phyloP scores from a whole-genome alignment of 2,888 invertebrate species.

The Digitonthophagus gazella region DNA sequence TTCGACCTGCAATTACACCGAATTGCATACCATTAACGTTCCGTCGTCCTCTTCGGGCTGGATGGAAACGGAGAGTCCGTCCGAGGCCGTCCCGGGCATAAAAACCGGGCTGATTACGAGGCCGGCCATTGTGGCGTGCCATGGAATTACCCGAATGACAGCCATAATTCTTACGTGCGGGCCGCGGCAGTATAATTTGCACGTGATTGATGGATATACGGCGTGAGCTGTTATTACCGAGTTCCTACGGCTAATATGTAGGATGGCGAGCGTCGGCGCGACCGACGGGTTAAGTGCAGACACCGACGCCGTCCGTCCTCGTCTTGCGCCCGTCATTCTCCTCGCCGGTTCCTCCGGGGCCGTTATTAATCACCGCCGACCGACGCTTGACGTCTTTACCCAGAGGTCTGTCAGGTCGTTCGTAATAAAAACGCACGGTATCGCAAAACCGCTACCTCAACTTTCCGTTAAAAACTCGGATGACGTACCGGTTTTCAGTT shows the following conservation, averaged over 20 bases:
- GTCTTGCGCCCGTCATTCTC: neutral
- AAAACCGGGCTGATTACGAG: slow-evolving; percentile 33
- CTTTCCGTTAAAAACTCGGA: neutral
- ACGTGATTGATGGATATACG: slow-evolving; percentile 49
- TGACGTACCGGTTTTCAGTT: neutral
- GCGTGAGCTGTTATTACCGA: slow-evolving; percentile 48
- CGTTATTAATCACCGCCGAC: slow-evolving; percentile 45
- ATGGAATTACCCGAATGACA: slow-evolving; percentile 49
- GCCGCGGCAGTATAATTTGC: slow-evolving; percentile 48
- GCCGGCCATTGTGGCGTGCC: slow-evolving; percentile 44
- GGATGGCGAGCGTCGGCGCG: slow-evolving; percentile 42
- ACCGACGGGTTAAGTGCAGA: slow-evolving; percentile 20
- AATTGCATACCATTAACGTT: slow-evolving; percentile 45
- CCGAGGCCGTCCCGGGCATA: slow-evolving; percentile 20
- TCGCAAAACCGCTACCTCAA: neutral
- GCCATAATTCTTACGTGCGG: slow-evolving; percentile 49
- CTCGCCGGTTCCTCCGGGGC: slow-evolving; percentile 34
- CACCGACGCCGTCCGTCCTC: neutral
- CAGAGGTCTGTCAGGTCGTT: slow-evolving; percentile 48
- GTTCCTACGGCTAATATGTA: slow-evolving; percentile 42
- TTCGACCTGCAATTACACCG: slow-evolving; percentile 43
- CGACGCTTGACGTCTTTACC: slow-evolving; percentile 46
- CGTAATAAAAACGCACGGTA: slow-evolving; percentile 47
- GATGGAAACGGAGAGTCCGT: neutral
- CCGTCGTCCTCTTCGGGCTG: slow-evolving; percentile 15